Base-by-base conservation (phyloP, 2,113 vertebrate species). In the Psophia crepitans region DNA sequence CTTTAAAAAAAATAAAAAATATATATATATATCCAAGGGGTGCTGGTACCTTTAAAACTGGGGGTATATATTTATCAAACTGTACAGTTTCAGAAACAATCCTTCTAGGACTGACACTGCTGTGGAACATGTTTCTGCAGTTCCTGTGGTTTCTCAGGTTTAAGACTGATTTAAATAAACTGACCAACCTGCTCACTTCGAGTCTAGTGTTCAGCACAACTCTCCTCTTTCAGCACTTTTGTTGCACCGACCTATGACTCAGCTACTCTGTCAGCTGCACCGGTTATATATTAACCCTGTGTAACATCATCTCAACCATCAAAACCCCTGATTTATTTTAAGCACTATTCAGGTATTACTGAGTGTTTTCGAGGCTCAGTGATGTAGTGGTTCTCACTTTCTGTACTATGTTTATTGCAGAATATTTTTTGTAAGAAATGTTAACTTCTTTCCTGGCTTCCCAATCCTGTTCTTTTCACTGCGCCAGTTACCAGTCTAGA, bases 91-190 rank as follows among this genome's bases (percentile, higher is more conserved):
- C 65, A 75, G 74, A 86, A 95, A 77, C 48, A 33, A 46, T 43
- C 20, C 22, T 84, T 69, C 30, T 61, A 76, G 61, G 56, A 77
- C 60, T 84, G 41, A 49, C 35, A 35, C 22, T 46, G 46, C 2
- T 44, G 37, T 28, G 32, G 15, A 93, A 84, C 32, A 48, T 12
- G 61, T 39, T 90, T 57, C 69, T 87, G 26, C 69, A 80, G 39
- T 54, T 80, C 61, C 64, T 79, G 74, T 74, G 54, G 56, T 90
- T 93, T 95, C 56, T 78, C 82, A 84, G 71, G n/a, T 73, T 79
- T 88, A 63, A 35, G 49, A 73, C 14, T 65, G 35, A 84, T 60
- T 83, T 94, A 93, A 95, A 94, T 66, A 92, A 96, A 92, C 7
- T 21, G 81, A 86, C 73, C 82, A 89, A 77, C 48, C 63, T 86